Evolutionary conservation across 1,140 invertebrate genomes (phyloP).

Genomic region (Tribolium madens): DNA sequence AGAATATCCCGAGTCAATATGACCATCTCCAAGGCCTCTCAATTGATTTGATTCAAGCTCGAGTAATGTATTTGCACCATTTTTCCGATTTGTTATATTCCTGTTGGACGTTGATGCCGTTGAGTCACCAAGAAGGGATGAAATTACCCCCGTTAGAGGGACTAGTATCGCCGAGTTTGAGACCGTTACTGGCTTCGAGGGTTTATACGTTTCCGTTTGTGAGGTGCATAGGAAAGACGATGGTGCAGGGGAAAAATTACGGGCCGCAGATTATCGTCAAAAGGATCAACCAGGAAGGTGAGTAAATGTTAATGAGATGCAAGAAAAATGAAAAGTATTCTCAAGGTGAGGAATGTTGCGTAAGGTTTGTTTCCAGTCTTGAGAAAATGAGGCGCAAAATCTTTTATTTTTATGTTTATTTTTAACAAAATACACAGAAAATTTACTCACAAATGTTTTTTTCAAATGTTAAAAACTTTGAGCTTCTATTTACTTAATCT

Average conservation of each 20-base stretch:
- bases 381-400: neutral
- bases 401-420: too few species aligned
- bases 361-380: neutral
- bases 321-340: neutral
- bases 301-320: constrained; percentile 49
- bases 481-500: too few species aligned
- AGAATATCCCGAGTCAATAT: constrained; percentile 72
- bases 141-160: constrained; percentile 64
- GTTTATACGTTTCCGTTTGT: constrained; percentile 77
- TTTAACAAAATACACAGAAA: too few species aligned
- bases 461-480: too few species aligned
- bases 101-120: constrained; percentile 73
- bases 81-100: constrained; percentile 76
- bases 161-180: constrained; percentile 68
- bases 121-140: constrained; percentile 66
- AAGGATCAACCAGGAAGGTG: constrained; percentile 71
- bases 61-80: constrained; percentile 72
- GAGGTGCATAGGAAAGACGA: constrained; percentile 74
- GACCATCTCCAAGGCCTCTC: constrained; percentile 68
- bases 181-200: constrained; percentile 71
- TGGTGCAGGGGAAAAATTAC: constrained; percentile 78
- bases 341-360: neutral
- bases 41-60: constrained; percentile 69
- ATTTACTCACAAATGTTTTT: too few species aligned
- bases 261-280: constrained; percentile 77